phyloP scores from a whole-genome alignment of 2,113 vertebrate species.

The Arenaria interpres region DNA sequence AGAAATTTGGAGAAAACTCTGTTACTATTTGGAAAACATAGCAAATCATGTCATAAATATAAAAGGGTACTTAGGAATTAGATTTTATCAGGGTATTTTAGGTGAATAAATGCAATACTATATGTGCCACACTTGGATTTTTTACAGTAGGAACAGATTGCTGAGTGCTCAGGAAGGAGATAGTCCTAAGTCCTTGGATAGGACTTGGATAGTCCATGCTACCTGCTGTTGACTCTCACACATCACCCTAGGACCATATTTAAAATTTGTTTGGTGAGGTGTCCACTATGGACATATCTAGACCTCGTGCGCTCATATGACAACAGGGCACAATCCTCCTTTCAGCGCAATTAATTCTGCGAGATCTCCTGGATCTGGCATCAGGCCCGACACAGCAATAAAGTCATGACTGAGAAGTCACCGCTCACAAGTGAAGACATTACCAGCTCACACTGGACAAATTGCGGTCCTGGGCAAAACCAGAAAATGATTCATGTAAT shows the following conservation, averaged over 20 bases:
- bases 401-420: background rate
- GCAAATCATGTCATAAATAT: background rate
- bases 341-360: background rate
- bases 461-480: constrained; percentile 8
- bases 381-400: background rate
- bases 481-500: constrained; percentile 4
- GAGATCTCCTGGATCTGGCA: background rate
- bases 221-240: background rate
- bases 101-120: constrained; percentile 33
- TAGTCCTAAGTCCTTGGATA: background rate
- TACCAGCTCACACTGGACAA: constrained; percentile 2
- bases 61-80: background rate
- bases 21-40: background rate
- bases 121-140: background rate
- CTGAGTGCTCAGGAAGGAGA: background rate
- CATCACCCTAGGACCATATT: constrained; percentile 37
- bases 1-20: background rate
- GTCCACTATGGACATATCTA: background rate
- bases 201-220: background rate
- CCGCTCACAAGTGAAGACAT: background rate
- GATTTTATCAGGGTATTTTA: background rate
- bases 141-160: background rate
- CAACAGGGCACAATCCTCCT: rapidly evolving
- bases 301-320: background rate
- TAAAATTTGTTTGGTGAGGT: constrained; percentile 45